Evolutionary conservation across 2,797 vertebrate genomes (phyloP).

Genomic region (Mus minutoides): DNA sequence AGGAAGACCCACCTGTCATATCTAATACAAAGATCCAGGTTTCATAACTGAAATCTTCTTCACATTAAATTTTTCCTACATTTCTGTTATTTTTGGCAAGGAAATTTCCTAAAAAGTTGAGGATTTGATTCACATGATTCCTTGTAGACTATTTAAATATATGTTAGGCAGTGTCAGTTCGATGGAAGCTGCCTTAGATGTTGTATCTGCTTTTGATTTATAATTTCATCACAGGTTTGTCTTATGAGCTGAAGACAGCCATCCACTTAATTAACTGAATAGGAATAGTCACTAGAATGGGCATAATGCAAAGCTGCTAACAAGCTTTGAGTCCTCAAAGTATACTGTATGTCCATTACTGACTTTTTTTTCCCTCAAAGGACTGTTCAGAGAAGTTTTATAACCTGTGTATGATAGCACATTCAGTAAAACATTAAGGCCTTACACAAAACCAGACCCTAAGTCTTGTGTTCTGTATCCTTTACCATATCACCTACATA

Average conservation of each 20-base stretch:
- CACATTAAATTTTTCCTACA: background rate
- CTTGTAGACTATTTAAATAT: background rate
- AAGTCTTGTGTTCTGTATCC: background rate
- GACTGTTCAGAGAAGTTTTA: background rate
- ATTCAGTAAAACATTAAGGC: background rate
- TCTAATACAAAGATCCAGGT: constrained; percentile 5
- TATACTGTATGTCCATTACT: background rate
- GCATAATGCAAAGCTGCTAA: background rate
- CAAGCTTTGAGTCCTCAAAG: constrained; percentile 4
- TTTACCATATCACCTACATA: background rate
- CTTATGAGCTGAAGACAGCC: background rate
- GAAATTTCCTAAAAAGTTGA: background rate
- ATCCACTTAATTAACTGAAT: constrained; percentile 46
- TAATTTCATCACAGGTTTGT: constrained; percentile 23
- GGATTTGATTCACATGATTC: background rate
- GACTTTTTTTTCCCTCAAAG: background rate
- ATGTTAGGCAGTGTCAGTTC: background rate
- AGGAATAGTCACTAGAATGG: background rate
- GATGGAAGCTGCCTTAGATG: background rate
- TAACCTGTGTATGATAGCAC: background rate
- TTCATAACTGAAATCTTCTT: constrained; percentile 32
- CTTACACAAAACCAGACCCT: background rate
- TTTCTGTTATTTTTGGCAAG: constrained; percentile 32
- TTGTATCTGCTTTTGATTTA: constrained; percentile 46
- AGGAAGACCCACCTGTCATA: background rate